Evolutionary conservation across 2,797 vertebrate genomes (phyloP).

Genomic region (Mormyrops attenuatus): DNA sequence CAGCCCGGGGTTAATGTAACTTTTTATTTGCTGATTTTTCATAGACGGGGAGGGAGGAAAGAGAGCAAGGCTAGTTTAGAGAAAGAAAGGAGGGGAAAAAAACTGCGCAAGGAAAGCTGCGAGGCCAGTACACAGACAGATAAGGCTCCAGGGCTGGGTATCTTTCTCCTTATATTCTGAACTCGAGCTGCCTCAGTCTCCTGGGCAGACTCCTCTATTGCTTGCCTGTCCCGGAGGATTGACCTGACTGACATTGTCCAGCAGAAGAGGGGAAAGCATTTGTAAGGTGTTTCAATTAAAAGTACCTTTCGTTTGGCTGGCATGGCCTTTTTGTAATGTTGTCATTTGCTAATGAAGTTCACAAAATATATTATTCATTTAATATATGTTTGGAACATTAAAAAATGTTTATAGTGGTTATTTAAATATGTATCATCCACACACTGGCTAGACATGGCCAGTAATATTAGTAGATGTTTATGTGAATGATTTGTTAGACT

Average conservation of each 20-base stretch:
- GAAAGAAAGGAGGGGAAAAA: constrained; percentile 20
- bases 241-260: constrained; percentile 15
- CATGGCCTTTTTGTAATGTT: not conserved
- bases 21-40: constrained; percentile 99
- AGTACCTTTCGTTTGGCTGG: not conserved
- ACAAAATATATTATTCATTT: not conserved
- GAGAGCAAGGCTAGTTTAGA: constrained; percentile 62
- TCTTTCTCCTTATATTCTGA: constrained; percentile 30
- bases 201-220: not conserved
- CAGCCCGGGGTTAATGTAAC: constrained; percentile 99
- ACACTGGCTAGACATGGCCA: not conserved
- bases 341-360: not conserved
- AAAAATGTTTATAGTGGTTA: not conserved
- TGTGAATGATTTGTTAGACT: not conserved
- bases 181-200: not conserved
- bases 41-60: constrained; percentile 67
- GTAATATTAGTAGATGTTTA: constrained; percentile 1
- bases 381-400: not conserved
- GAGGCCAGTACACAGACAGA: constrained; percentile 48
- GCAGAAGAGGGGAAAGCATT: not conserved
- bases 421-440: not conserved
- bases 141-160: constrained; percentile 51
- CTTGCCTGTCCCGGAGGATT: constrained; percentile 1
- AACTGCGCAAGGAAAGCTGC: constrained; percentile 27
- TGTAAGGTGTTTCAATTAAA: constrained; percentile 32